phyloP scores from a whole-genome alignment of 37 sponge, comb jelly and placozoan genomes.

The Oscarella lobularis region DNA sequence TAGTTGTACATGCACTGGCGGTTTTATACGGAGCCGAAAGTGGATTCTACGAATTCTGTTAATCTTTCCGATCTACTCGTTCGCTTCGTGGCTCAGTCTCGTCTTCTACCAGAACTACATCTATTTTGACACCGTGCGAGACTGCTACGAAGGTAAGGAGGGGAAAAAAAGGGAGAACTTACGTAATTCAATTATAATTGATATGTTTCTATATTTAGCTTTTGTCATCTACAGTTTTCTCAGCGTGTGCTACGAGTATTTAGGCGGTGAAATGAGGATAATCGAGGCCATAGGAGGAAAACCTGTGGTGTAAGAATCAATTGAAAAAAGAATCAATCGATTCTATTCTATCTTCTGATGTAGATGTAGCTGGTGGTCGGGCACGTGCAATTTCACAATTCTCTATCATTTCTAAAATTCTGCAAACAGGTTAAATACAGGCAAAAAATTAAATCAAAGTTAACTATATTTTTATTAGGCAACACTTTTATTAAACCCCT shows the following conservation, averaged over 20 bases:
- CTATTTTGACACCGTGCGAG: conserved; percentile 92
- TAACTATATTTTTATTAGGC: no score
- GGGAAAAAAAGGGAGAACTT: no score
- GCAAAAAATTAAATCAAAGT: no score
- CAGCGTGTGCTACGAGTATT: conserved; percentile 81
- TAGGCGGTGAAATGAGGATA: conserved; percentile 92
- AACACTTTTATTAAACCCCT: conserved; percentile 89
- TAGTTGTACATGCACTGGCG: conserved; percentile 92
- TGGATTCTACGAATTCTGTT: conserved; percentile 96
- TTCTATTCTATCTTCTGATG: no score
- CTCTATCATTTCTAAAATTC: conserved; percentile 69
- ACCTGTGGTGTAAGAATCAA: conserved; percentile 66
- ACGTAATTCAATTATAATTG: no score
- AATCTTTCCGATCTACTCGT: conserved; percentile 91
- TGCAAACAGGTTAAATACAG: conserved; percentile 97
- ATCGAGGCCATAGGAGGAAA: conserved; percentile 80
- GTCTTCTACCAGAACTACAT: conserved; percentile 48
- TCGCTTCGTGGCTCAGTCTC: conserved; percentile 92
- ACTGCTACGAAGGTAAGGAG: conserved; percentile 95
- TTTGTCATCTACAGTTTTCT: conserved; percentile 99
- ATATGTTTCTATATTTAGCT: conserved; percentile 30
- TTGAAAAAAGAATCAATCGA: no score
- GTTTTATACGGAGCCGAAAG: conserved; percentile 66
- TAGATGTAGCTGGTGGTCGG: conserved; percentile 51
- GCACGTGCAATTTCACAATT: conserved; percentile 80